Base-by-base conservation (phyloP, 2,888 invertebrate species). In the Scotopteryx bipunctaria region DNA sequence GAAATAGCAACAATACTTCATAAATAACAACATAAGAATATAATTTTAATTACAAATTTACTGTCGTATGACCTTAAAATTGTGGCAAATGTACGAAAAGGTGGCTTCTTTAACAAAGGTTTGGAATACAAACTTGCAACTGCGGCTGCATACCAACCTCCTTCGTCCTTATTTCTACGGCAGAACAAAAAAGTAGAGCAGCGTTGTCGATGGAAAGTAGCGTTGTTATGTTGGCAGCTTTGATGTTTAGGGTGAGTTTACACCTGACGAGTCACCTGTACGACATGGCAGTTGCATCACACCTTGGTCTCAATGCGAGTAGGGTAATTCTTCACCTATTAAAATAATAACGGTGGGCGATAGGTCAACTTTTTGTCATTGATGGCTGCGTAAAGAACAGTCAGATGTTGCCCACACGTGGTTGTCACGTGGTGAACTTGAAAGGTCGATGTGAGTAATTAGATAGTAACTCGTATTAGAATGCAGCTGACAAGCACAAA, bases 211-310 rank as follows among this genome's bases (percentile, higher is more conserved):
- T 48, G 47, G 27, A 31, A 19, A 31, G 3, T 50, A 1, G 19
- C 29, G 16, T 52, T 25, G 42, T 55, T 41, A 59, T 38, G 61
- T 62, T 57, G 54, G 51, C 27, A 57, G 51, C 55, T 49, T 45
- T 47, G 44, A 55, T 63, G 59, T 61, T 74, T 75, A 74, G 77
- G 78, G 79, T 68, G 70, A 49, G 67, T 61, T 59, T 66, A 65
- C 78, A 83, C 82, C 81, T 81, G 82, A 80, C 74, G 57, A 32
- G 59, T 61, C 83, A 83, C 82, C 83, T 84, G 83, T 83, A 80
- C 60, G 76, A 8, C 21, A n/a, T n/a, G 21, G 68, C 80, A 78
- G 79, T 82, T 81, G 80, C 77, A 74, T 81, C 73, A 78, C 77
- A 78, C 78, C 76, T 81, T 79, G 71, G 67, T 65, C 63, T 65